A percentile compares a stretch with the other conserved stretches of the same genome.
These are phyloP conservation scores for Lymantria dispar DNA, from an alignment of 2,888 invertebrate genomes.

Conservation along the genomic window DNA sequence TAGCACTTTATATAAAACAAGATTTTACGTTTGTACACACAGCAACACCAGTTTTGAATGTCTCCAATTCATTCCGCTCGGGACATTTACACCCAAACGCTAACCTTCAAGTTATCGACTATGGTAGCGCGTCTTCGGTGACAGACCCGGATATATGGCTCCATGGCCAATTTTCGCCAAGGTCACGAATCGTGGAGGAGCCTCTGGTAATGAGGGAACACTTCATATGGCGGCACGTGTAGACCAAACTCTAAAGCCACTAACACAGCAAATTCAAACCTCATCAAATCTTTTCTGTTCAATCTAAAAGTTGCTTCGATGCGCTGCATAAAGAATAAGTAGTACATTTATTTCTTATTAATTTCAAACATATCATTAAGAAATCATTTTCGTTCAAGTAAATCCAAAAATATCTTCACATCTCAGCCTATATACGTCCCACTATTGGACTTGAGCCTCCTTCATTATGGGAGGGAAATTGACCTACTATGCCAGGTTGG, in stretches of 20 bases:
- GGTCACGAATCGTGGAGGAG: constrained; percentile 95
- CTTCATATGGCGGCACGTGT: constrained; percentile 94
- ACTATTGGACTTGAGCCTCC: too few relatives aligned
- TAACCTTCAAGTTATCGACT: constrained; percentile 56
- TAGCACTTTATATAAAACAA: too few relatives aligned
- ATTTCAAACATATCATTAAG: too few relatives aligned
- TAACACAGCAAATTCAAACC: constrained; percentile 96
- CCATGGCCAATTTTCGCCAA: constrained; percentile 56
- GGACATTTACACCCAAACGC: constrained; percentile 50
- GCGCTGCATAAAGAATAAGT: constrained; percentile 81
- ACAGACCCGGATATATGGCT: constrained; percentile 44
- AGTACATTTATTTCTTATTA: background rate
- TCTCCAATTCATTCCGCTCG: background rate
- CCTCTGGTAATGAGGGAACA: constrained; percentile 97
- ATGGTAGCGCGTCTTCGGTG: constrained; percentile 59
- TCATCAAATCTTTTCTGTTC: constrained; percentile 93
- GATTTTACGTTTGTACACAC: constrained; percentile 2
- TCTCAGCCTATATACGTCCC: too few relatives aligned
- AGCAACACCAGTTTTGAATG: constrained; percentile 8
- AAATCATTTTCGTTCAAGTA: too few relatives aligned
- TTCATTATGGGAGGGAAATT: too few relatives aligned
- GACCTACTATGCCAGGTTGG: too few relatives aligned
- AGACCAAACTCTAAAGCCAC: constrained; percentile 97
- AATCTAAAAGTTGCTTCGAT: constrained; percentile 95
- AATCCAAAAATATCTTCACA: too few relatives aligned